Evolutionary conservation across 2,888 invertebrate species (phyloP).

Genomic region (Rhamphomyia laevipes): DNA sequence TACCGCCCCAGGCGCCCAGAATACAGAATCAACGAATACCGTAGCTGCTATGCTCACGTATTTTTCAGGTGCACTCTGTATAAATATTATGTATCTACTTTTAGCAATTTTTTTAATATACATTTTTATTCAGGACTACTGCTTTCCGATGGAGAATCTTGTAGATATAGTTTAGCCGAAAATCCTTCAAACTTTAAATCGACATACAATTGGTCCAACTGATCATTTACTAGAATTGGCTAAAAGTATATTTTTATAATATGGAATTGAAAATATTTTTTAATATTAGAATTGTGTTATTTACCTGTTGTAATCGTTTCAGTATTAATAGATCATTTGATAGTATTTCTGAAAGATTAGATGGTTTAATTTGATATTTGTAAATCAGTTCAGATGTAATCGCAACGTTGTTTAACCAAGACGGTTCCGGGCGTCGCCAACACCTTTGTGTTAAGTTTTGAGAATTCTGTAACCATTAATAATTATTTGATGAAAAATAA

Average conservation of each 20-base stretch:
- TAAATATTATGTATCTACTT: no score
- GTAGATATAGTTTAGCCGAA: conserved; percentile 40
- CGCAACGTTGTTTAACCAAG: conserved; percentile 48
- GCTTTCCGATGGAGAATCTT: conserved; percentile 40
- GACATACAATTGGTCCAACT: conserved; percentile 47
- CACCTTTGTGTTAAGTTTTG: neutral
- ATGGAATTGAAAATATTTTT: neutral
- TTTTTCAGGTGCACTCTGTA: no score
- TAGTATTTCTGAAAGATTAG: conserved; percentile 44
- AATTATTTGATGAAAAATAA: no score
- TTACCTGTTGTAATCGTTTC: conserved; percentile 40
- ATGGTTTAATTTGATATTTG: conserved; percentile 45
- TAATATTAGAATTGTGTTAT: neutral
- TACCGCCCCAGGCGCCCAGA: no score
- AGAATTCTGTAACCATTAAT: neutral
- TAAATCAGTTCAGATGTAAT: conserved; percentile 48
- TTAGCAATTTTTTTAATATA: conserved; percentile 18
- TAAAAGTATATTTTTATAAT: conserved; percentile 25
- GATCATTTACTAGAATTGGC: conserved; percentile 50
- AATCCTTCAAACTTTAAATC: conserved; percentile 46
- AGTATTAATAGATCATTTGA: conserved; percentile 44
- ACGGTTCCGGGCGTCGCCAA: conserved; percentile 36
- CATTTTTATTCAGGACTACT: conserved; percentile 30
- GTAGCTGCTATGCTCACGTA: no score
- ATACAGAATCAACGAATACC: no score